Percentiles rank a stretch among this genome's conserved stretches.
Evolutionary conservation across 2,888 invertebrate species (phyloP).

Genomic region (Agrotis segetum): DNA sequence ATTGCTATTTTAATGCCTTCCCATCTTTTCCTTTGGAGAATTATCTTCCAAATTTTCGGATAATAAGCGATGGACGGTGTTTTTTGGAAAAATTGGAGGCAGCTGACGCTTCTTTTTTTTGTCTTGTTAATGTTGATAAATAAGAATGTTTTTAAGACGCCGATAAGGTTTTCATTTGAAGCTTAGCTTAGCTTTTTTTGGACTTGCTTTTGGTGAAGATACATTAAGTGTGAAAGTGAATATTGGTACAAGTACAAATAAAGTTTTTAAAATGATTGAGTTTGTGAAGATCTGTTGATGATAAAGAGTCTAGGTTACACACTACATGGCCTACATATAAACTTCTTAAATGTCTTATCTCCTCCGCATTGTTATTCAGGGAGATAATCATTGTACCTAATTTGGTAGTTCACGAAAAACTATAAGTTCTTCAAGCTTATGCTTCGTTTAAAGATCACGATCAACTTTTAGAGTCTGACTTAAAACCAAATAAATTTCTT

Average conservation of each 20-base stretch:
- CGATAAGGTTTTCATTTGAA: slow-evolving; percentile 1
- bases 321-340: too few species aligned
- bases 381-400: not conserved
- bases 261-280: too few species aligned
- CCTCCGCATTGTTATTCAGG: too few species aligned
- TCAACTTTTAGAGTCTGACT: too few species aligned
- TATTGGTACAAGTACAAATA: too few species aligned
- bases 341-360: too few species aligned
- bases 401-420: not conserved
- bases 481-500: not conserved
- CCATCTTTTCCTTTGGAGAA: slow-evolving; percentile 76
- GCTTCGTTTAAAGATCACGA: not conserved
- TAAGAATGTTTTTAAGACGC: slow-evolving; percentile 26
- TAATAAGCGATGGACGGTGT: slow-evolving; percentile 66
- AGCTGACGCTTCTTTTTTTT: slow-evolving; percentile 60
- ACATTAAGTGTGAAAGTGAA: too few species aligned
- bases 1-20: slow-evolving; percentile 87
- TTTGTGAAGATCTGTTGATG: too few species aligned
- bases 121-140: slow-evolving; percentile 44
- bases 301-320: too few species aligned
- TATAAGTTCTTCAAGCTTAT: too few species aligned
- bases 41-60: slow-evolving; percentile 79
- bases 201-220: too few species aligned
- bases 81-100: slow-evolving; percentile 57
- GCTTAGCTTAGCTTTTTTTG: too few species aligned